phyloP scores from a whole-genome alignment of 2,888 invertebrate genomes.

The Pemphredon lugubris region DNA sequence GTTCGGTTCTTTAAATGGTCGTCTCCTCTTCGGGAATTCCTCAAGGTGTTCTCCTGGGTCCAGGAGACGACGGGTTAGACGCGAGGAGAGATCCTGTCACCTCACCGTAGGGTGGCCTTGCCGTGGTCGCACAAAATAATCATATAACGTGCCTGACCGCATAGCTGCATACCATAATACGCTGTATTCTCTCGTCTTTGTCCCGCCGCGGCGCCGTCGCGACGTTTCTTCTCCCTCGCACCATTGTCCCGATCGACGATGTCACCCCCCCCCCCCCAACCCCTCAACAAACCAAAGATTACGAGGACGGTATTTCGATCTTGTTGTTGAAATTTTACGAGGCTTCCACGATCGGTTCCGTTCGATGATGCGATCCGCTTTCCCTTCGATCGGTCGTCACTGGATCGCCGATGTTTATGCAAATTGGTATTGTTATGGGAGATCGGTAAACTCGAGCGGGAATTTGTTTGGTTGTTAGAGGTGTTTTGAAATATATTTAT shows the following conservation, averaged over 20 bases:
- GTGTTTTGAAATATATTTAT: not conserved
- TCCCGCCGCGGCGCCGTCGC: too few relatives aligned
- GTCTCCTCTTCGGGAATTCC: constrained; percentile 52
- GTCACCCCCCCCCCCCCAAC: too few relatives aligned
- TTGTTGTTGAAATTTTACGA: too few relatives aligned
- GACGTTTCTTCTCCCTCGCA: constrained; percentile 16
- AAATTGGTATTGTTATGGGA: too few relatives aligned
- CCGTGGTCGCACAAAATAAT: constrained; percentile 74
- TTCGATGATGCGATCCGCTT: too few relatives aligned
- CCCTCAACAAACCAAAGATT: not conserved
- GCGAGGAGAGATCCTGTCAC: constrained; percentile 71
- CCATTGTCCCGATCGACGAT: not conserved
- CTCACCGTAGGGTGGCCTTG: constrained; percentile 75
- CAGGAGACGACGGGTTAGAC: constrained; percentile 66
- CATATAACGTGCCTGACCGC: constrained; percentile 75
- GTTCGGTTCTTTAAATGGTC: constrained; percentile 60
- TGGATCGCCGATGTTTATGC: too few relatives aligned
- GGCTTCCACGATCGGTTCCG: too few relatives aligned
- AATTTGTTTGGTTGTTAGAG: too few relatives aligned
- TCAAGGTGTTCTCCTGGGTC: constrained; percentile 59
- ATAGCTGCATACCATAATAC: constrained; percentile 76
- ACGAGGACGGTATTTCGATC: not conserved
- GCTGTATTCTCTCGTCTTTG: constrained; percentile 28
- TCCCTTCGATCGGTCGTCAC: too few relatives aligned
- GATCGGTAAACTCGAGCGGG: too few relatives aligned